These are phyloP conservation scores for Cataglyphis hispanica DNA, from an alignment of 1,140 invertebrate species.

Conservation along the genomic window DNA sequence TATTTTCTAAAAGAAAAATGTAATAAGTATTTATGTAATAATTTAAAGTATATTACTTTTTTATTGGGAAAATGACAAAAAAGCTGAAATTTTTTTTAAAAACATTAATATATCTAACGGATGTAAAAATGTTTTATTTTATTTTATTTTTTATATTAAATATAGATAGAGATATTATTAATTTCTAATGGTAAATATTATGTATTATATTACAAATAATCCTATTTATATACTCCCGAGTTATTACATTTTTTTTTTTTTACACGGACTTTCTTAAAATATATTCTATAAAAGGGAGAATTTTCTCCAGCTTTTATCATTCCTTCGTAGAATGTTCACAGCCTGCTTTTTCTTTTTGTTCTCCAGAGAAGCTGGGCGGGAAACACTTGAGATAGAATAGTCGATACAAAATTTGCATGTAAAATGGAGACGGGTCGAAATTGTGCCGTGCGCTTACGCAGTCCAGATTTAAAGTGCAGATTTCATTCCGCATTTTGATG, in stretches of 20 bases:
- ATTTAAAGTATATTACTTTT: no score
- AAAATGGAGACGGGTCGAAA: background rate
- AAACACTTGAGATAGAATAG: background rate
- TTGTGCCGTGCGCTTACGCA: background rate
- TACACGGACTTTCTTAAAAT: background rate
- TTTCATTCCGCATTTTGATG: slow-evolving; percentile 27
- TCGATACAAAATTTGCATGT: slow-evolving; percentile 15
- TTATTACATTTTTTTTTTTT: no score
- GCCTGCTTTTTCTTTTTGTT: background rate
- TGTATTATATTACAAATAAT: no score
- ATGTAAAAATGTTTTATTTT: no score
- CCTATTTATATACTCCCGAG: no score
- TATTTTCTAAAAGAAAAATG: no score
- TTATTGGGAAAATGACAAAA: no score
- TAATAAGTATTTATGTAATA: background rate
- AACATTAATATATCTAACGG: no score
- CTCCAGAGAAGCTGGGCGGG: background rate
- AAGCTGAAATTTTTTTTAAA: no score
- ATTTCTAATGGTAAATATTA: no score
- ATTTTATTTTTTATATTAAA: no score
- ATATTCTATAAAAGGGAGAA: background rate
- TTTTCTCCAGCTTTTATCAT: background rate
- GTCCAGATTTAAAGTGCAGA: slow-evolving; percentile 23
- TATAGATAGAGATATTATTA: no score
- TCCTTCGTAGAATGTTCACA: background rate